phyloP scores from a whole-genome alignment of 2,797 vertebrate species.

The Chelidonichthys spinosus region DNA sequence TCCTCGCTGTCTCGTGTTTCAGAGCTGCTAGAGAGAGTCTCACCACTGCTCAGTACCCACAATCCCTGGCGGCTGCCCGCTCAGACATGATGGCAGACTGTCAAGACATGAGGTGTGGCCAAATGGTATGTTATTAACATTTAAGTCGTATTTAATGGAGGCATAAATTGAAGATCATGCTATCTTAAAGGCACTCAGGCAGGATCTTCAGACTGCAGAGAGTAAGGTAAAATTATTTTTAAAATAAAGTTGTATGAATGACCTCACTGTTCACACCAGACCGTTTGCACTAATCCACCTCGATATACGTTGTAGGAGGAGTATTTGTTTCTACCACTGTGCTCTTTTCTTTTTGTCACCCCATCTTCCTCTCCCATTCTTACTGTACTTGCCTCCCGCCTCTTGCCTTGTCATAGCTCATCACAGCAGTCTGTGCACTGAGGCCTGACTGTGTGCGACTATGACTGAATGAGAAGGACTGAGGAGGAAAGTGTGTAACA shows the following conservation, averaged over 20 bases:
- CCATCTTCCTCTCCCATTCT: slow-evolving; percentile 45
- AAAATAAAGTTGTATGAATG: slow-evolving; percentile 7
- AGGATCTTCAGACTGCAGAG: slow-evolving; percentile 8
- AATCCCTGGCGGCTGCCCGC: slow-evolving; percentile 58
- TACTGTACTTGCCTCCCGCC: slow-evolving; percentile 51
- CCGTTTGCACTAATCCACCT: slow-evolving; percentile 30
- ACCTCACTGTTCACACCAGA: slow-evolving; percentile 2
- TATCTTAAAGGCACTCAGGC: slow-evolving; percentile 5
- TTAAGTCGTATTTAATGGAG: slow-evolving; percentile 39
- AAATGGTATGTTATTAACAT: slow-evolving; percentile 34
- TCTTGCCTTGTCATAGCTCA: slow-evolving; percentile 77
- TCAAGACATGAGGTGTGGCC: slow-evolving; percentile 54
- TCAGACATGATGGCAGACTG: slow-evolving; percentile 61
- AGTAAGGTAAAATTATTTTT: slow-evolving; percentile 1
- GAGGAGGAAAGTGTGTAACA: slow-evolving; percentile 41
- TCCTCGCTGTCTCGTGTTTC: slow-evolving; percentile 62
- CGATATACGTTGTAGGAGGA: slow-evolving; percentile 20
- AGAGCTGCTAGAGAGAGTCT: slow-evolving; percentile 49
- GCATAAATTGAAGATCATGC: slow-evolving; percentile 13
- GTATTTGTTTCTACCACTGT: slow-evolving; percentile 70
- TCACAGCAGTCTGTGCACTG: slow-evolving; percentile 73
- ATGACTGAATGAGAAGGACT: slow-evolving; percentile 60
- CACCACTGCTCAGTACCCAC: slow-evolving; percentile 61
- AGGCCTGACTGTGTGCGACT: slow-evolving; percentile 63
- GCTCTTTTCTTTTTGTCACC: slow-evolving; percentile 59